A percentile compares a stretch with the other conserved stretches of the same genome.
phyloP scores from a whole-genome alignment of 1,140 invertebrate genomes.

The Penaeus chinensis region DNA sequence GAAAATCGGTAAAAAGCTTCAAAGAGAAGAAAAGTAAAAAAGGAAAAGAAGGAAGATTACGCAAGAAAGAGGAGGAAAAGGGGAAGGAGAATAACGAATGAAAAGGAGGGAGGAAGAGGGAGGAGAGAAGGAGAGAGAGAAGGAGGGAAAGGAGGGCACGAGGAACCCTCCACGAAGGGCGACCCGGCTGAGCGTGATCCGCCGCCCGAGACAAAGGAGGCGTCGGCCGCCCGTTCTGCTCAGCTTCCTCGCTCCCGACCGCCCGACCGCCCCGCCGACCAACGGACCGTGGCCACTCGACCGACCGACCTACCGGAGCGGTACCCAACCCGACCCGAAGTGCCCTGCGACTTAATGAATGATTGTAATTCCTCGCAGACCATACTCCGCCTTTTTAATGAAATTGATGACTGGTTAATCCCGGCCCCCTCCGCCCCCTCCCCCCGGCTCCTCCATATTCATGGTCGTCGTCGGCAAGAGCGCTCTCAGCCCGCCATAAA shows the following conservation, averaged over 20 bases:
- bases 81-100: neutral
- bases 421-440: neutral
- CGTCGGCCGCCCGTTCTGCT: conserved; percentile 23
- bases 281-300: neutral
- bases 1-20: too few relatives aligned
- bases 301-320: too few relatives aligned
- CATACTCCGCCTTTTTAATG: conserved; percentile 12
- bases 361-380: conserved; percentile 27
- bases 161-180: neutral
- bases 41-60: neutral
- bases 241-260: conserved; percentile 5
- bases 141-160: neutral
- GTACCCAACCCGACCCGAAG: too few relatives aligned
- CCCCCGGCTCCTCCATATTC: conserved; percentile 11
- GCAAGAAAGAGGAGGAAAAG: neutral
- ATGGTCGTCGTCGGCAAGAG: conserved; percentile 9
- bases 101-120: neutral
- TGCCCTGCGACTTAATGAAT: conserved; percentile 32
- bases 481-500: conserved; percentile 8
- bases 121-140: neutral
- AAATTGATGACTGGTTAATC: conserved; percentile 38
- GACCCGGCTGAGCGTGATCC: conserved; percentile 19
- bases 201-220: conserved; percentile 33
- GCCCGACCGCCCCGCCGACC: conserved; percentile 3
- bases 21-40: too few relatives aligned